These are phyloP conservation scores for Megalopta genalis DNA, from an alignment of 1,140 invertebrate genomes.

Conservation along the genomic window DNA sequence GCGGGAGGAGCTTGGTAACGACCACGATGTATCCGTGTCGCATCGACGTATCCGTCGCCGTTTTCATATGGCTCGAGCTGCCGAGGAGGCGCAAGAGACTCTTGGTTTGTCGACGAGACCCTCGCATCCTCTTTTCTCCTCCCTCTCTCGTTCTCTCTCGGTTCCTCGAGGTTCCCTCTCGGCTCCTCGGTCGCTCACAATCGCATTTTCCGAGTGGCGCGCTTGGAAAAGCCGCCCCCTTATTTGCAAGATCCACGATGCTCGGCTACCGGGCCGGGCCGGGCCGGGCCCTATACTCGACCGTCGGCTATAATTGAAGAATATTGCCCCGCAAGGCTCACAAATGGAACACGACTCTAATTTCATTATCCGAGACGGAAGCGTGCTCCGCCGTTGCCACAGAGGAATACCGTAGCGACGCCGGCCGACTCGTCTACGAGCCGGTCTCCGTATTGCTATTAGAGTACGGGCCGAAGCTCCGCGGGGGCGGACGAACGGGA, in stretches of 20 bases:
- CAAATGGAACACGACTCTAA: slow-evolving; percentile 67
- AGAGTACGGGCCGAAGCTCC: slow-evolving; percentile 14
- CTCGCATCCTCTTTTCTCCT: too few species aligned
- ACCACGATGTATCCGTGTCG: neutral
- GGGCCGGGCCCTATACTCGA: slow-evolving; percentile 32
- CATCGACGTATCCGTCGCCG: neutral
- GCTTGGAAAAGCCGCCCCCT: slow-evolving; percentile 55
- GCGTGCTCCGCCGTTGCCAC: slow-evolving; percentile 52
- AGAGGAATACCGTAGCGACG: slow-evolving; percentile 56
- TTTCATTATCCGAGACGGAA: slow-evolving; percentile 64
- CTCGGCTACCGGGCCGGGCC: slow-evolving; percentile 1
- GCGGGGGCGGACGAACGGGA: neutral
- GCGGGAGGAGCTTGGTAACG: neutral
- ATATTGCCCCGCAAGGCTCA: slow-evolving; percentile 64
- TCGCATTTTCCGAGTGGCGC: slow-evolving; percentile 59
- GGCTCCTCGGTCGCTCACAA: slow-evolving; percentile 32
- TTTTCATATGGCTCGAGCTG: slow-evolving; percentile 44
- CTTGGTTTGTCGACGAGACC: slow-evolving; percentile 32
- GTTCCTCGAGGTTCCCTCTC: neutral
- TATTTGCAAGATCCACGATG: slow-evolving; percentile 58
- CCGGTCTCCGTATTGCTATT: slow-evolving; percentile 59
- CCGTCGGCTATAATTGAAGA: slow-evolving; percentile 65
- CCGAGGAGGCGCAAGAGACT: slow-evolving; percentile 46
- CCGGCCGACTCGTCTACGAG: slow-evolving; percentile 52
- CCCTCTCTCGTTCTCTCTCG: too few species aligned